These are phyloP conservation scores for Arnoldichthys spilopterus DNA, from an alignment of 2,797 vertebrate genomes.

Conservation along the genomic window DNA sequence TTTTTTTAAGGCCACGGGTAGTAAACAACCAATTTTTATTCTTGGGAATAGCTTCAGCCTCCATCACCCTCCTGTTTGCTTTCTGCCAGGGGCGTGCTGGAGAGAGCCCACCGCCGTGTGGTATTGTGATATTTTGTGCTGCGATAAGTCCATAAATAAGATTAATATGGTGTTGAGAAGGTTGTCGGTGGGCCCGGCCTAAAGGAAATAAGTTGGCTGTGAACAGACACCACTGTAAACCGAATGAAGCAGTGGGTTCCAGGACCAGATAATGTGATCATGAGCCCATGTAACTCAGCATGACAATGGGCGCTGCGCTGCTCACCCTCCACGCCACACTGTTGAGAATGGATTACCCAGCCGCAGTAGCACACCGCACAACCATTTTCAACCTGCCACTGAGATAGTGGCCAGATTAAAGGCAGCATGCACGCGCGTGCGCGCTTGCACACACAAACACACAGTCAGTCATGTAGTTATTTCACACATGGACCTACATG, in stretches of 20 bases:
- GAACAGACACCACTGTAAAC: constrained; percentile 94
- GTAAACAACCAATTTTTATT: constrained; percentile 92
- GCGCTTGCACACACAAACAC: constrained; percentile 48
- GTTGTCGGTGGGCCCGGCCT: constrained; percentile 92
- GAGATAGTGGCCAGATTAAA: constrained; percentile 76
- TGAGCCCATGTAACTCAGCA: constrained; percentile 96
- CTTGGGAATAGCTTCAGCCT: constrained; percentile 87
- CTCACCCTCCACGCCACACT: constrained; percentile 86
- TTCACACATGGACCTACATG: constrained; percentile 31
- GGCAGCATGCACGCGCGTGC: constrained; percentile 49
- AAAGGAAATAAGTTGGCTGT: constrained; percentile 91
- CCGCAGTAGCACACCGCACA: constrained; percentile 78
- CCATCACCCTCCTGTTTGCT: constrained; percentile 87
- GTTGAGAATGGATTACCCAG: constrained; percentile 96
- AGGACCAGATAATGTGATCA: constrained; percentile 98
- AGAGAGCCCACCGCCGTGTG: constrained; percentile 69
- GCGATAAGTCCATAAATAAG: constrained; percentile 99
- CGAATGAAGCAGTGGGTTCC: constrained; percentile 98
- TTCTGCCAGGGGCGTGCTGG: constrained; percentile 76
- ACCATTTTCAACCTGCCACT: constrained; percentile 80
- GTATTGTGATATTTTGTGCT: constrained; percentile 93
- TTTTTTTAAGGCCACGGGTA: constrained; percentile 74
- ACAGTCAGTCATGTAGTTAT: constrained; percentile 47
- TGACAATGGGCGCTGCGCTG: constrained; percentile 86
- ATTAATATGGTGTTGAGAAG: constrained; percentile 99